These are phyloP conservation scores for Porites lobata DNA, from an alignment of 92 coral and sea anemone genomes.

Conservation along the genomic window DNA sequence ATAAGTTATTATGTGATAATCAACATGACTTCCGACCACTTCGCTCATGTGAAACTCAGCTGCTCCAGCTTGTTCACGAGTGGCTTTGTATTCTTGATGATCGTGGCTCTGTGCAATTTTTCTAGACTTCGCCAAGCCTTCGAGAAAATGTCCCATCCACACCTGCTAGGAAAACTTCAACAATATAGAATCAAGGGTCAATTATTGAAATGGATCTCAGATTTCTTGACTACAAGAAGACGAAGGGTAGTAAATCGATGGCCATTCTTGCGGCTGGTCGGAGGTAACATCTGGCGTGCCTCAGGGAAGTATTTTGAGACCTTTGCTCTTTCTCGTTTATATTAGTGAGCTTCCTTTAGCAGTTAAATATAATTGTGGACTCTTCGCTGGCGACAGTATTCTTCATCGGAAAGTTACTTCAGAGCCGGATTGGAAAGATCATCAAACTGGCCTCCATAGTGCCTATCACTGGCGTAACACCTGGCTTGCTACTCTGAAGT, in stretches of 20 bases:
- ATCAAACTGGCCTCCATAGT: not conserved
- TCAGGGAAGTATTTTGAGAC: too few relatives aligned
- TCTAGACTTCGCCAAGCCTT: constrained; percentile 42
- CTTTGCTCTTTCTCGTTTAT: too few relatives aligned
- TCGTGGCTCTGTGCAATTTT: constrained; percentile 53
- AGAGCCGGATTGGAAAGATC: not conserved
- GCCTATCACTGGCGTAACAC: too few relatives aligned
- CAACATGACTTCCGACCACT: too few relatives aligned
- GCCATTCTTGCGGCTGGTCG: not conserved
- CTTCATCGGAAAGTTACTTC: too few relatives aligned
- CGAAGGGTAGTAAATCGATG: not conserved
- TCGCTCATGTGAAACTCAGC: not conserved
- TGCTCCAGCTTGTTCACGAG: not conserved
- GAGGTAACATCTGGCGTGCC: too few relatives aligned
- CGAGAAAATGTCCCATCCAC: not conserved
- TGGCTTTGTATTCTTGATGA: constrained; percentile 16
- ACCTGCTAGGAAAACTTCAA: not conserved
- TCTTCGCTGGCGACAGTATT: not conserved
- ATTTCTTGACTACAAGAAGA: not conserved
- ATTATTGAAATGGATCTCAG: not conserved
- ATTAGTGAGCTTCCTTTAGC: too few relatives aligned
- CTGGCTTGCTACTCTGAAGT: too few relatives aligned
- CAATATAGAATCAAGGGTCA: too few relatives aligned
- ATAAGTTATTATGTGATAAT: too few relatives aligned
- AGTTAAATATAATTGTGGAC: not conserved